These are phyloP conservation scores for Idaea biselata DNA, from an alignment of 2,888 invertebrate genomes.

Conservation along the genomic window DNA sequence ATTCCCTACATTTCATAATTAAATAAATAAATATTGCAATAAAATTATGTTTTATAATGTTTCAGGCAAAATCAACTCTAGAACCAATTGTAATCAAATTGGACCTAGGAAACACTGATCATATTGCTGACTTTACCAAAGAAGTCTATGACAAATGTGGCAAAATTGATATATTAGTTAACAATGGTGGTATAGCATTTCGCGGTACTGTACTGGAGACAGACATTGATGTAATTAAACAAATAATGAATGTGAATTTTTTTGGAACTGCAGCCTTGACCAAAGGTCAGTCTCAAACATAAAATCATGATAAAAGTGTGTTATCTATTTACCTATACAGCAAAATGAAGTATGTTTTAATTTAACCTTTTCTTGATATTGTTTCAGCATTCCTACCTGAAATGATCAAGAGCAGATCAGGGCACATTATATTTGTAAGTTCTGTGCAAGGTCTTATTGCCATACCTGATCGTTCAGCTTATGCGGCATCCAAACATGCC, in stretches of 20 bases:
- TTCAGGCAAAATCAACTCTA: slow-evolving; percentile 66
- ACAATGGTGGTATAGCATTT: slow-evolving; percentile 94
- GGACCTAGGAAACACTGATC: slow-evolving; percentile 87
- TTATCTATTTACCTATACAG: not conserved
- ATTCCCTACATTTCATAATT: not conserved
- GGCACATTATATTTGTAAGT: slow-evolving; percentile 93
- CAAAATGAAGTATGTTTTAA: not conserved
- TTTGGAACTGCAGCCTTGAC: slow-evolving; percentile 95
- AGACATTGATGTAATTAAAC: slow-evolving; percentile 88
- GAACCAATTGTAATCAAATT: slow-evolving; percentile 87
- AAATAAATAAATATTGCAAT: not conserved
- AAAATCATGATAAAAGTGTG: not conserved
- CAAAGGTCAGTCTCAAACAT: slow-evolving; percentile 83
- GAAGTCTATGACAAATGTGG: slow-evolving; percentile 86
- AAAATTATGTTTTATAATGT: slow-evolving; percentile 4
- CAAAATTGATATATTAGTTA: slow-evolving; percentile 92
- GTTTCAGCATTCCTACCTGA: slow-evolving; percentile 88
- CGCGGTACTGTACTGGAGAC: slow-evolving; percentile 89
- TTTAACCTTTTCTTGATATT: not conserved
- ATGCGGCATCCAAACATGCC: slow-evolving; percentile 97
- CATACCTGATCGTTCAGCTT: slow-evolving; percentile 92
- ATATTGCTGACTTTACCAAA: slow-evolving; percentile 81
- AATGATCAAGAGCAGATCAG: slow-evolving; percentile 88
- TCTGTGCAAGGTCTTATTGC: slow-evolving; percentile 96
- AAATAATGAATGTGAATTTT: slow-evolving; percentile 96